Evolutionary conservation across 2,888 invertebrate species (phyloP).

Genomic region (Crossocerus cetratus): DNA sequence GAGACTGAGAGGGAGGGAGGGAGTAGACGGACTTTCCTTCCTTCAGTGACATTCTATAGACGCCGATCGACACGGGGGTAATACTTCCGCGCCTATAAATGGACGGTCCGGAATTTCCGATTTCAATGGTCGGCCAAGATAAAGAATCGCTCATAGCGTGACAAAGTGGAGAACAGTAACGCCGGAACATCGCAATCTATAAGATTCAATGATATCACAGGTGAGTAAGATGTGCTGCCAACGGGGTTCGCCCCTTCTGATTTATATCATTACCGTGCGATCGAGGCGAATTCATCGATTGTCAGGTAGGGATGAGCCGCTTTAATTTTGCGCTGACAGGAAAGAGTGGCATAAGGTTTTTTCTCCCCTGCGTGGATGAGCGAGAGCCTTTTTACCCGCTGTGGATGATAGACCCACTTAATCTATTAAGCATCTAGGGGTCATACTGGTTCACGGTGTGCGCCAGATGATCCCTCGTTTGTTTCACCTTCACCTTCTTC

Average conservation of each 20-base stretch:
- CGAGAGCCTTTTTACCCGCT: background rate
- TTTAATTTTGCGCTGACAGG: constrained; percentile 16
- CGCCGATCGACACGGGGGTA: too few relatives aligned
- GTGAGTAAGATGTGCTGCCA: background rate
- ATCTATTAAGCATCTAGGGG: constrained; percentile 19
- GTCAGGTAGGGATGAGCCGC: background rate
- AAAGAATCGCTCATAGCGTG: background rate
- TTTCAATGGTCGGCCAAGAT: background rate
- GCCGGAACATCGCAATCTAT: background rate
- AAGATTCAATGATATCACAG: background rate
- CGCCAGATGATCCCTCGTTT: constrained; percentile 29
- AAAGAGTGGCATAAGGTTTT: too few relatives aligned
- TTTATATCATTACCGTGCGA: background rate
- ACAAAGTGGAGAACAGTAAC: background rate
- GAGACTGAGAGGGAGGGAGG: too few relatives aligned
- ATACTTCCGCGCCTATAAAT: too few relatives aligned
- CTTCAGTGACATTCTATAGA: too few relatives aligned
- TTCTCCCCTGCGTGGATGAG: too few relatives aligned
- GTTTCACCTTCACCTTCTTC: constrained; percentile 33
- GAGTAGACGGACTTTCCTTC: too few relatives aligned
- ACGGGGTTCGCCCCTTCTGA: background rate
- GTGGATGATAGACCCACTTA: constrained; percentile 13
- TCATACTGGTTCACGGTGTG: constrained; percentile 3
- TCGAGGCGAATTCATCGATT: background rate
- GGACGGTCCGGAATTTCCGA: background rate